Conservation (phyloP, 2,797 vertebrate species). For the Micrastur ruficollis region DNA sequence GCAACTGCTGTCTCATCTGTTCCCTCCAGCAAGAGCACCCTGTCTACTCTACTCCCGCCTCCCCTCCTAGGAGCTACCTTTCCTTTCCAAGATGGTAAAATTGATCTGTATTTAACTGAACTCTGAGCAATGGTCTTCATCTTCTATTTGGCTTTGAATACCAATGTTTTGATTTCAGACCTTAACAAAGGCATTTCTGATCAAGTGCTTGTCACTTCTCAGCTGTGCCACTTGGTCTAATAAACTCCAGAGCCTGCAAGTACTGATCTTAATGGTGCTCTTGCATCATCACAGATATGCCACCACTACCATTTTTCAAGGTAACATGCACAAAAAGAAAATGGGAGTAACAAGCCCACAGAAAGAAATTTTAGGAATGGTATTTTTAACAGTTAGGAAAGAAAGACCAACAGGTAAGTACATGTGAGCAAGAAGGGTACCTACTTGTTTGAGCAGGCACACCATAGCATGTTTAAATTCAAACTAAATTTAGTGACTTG, state of each 20-base stretch:
- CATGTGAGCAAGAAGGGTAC: not conserved
- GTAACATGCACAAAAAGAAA: not conserved
- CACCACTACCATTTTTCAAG: not conserved
- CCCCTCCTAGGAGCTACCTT: not conserved
- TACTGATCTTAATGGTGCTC: not conserved
- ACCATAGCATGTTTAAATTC: fast-evolving
- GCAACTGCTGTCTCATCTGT: not conserved
- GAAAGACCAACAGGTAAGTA: not conserved
- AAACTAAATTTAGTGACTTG: not conserved
- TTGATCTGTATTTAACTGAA: not conserved
- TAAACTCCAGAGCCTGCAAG: not conserved
- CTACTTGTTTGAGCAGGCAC: not conserved
- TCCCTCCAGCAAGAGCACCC: not conserved
- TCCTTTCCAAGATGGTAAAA: not conserved
- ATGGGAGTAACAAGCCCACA: not conserved
- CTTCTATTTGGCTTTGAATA: not conserved
- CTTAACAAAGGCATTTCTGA: not conserved
- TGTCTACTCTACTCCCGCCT: not conserved
- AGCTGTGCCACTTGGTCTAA: not conserved
- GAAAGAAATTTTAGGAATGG: not conserved
- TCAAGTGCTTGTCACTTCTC: not conserved
- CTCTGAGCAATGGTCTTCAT: not conserved
- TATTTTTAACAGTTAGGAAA: not conserved
- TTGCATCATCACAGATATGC: not conserved
- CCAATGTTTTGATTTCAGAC: not conserved